A percentile compares a stretch with the other conserved stretches of the same genome.
Evolutionary conservation across 1,140 invertebrate genomes (phyloP).

Genomic region (Drosophila ercepeae): DNA sequence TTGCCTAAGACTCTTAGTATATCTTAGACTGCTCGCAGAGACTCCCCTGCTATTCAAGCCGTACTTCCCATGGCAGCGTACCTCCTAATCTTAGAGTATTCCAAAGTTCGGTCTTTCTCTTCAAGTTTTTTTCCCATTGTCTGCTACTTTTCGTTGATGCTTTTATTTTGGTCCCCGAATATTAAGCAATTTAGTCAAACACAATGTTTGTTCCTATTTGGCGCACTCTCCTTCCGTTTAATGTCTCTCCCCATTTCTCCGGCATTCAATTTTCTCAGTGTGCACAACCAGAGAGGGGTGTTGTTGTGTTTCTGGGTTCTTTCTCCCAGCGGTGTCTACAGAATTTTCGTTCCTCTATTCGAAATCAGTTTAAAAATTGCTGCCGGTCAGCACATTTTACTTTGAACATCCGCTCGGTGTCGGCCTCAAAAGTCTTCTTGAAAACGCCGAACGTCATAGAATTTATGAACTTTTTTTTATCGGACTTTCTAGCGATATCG

Average conservation of each 20-base stretch:
- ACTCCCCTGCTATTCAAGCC: no score
- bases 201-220: constrained; percentile 64
- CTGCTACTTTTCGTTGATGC: constrained; percentile 31
- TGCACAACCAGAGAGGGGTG: constrained; percentile 40
- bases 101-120: neutral
- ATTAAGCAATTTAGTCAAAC: constrained; percentile 66
- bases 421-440: constrained; percentile 4
- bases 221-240: constrained; percentile 22
- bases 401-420: constrained; percentile 25
- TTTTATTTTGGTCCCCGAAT: constrained; percentile 62
- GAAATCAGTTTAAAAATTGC: constrained; percentile 79
- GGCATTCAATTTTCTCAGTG: constrained; percentile 17
- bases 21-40: no score
- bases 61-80: no score
- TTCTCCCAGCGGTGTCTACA: constrained; percentile 15
- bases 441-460: constrained; percentile 5
- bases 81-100: constrained; percentile 8
- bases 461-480: constrained; percentile 18
- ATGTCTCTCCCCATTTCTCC: neutral
- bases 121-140: constrained; percentile 23
- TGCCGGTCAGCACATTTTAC: constrained; percentile 69
- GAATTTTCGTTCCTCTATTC: constrained; percentile 30
- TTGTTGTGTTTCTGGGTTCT: constrained; percentile 14
- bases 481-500: neutral
- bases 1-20: no score